Evolutionary conservation across 2,888 invertebrate species (phyloP).

Genomic region (Ypsolopha scabrella): DNA sequence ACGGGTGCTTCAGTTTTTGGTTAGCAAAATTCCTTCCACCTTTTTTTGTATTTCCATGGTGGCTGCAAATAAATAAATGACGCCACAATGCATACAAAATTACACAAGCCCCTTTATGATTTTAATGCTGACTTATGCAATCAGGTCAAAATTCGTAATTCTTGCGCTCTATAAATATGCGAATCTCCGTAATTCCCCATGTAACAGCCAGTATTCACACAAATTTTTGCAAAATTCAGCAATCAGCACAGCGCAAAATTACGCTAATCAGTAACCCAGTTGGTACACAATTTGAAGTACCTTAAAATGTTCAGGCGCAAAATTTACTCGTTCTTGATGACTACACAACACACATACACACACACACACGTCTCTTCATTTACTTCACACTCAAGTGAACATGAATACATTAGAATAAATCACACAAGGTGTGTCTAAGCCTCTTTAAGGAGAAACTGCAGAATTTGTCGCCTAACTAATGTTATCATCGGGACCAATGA

Average conservation of each 20-base stretch:
- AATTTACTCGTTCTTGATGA: neutral
- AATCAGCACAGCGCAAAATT: neutral
- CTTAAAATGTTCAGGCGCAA: neutral
- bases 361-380: neutral
- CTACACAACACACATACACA: neutral
- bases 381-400: slow-evolving; percentile 1
- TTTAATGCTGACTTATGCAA: too few species aligned
- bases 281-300: neutral
- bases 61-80: too few species aligned
- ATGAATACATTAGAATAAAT: slow-evolving; percentile 6
- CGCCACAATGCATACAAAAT: too few species aligned
- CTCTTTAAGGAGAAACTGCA: slow-evolving; percentile 1
- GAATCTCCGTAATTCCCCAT: too few species aligned
- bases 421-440: neutral
- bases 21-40: too few species aligned
- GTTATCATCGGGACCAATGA: neutral
- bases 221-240: neutral
- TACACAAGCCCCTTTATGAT: too few species aligned
- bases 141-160: too few species aligned
- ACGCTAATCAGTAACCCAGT: neutral
- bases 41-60: too few species aligned
- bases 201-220: neutral
- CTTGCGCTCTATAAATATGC: too few species aligned
- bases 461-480: neutral
- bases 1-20: too few species aligned